Evolutionary conservation across 2,113 vertebrate species (phyloP).

Genomic region (Octodon degus): DNA sequence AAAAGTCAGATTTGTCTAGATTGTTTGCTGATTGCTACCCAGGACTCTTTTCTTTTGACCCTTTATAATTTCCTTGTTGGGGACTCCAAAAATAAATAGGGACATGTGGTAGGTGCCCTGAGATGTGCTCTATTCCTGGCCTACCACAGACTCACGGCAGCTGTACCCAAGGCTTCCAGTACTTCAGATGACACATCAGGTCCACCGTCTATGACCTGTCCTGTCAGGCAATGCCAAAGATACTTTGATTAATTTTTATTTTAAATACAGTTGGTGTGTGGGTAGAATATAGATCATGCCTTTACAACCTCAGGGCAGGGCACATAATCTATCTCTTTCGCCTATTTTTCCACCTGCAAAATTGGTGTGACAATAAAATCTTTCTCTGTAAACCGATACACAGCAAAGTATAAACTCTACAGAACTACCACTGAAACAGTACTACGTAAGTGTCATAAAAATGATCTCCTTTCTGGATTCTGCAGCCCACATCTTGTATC

Average conservation of each 20-base stretch:
- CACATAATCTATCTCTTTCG: not conserved
- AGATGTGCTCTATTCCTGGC: constrained; percentile 43
- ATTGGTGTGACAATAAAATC: not conserved
- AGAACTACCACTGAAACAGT: not conserved
- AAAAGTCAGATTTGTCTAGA: not conserved
- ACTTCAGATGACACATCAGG: not conserved
- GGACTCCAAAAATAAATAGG: constrained; percentile 31
- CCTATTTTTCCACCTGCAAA: constrained; percentile 5
- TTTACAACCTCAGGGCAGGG: not conserved
- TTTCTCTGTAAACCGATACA: not conserved
- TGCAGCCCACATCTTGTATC: not conserved
- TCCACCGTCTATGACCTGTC: not conserved
- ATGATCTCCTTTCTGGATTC: not conserved
- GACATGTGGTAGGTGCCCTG: not conserved
- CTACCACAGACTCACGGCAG: not conserved
- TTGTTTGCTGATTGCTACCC: not conserved
- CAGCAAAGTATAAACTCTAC: not conserved
- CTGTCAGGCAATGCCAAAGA: not conserved
- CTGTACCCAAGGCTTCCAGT: constrained; percentile 11
- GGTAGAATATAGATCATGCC: not conserved
- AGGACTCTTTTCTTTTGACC: not conserved
- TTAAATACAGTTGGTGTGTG: not conserved
- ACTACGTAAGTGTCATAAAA: not conserved
- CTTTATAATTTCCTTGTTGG: constrained; percentile 5
- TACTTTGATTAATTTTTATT: constrained; percentile 53